Evolutionary conservation across 30 jellyfish, hydroid and myxozoan species (phyloP), one percentile per base, ranked within the genome.

Genomic region (Chironex yamaguchii): DNA sequence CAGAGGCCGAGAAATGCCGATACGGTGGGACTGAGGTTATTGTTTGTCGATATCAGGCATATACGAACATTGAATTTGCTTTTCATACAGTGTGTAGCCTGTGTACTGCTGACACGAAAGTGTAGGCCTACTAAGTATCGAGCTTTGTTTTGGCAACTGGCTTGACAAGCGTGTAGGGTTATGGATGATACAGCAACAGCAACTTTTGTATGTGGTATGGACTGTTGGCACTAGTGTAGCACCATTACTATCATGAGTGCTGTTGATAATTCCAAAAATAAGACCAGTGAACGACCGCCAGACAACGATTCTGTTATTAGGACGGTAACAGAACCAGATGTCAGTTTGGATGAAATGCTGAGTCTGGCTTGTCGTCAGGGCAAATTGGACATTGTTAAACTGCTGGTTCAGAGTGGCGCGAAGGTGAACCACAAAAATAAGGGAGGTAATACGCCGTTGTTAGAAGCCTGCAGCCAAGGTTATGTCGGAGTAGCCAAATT

Each of bases 341-440:
- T 94, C 86, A 94, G 99, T 82, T 90, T 94, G 4, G 97, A 94
- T 62, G 99, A 94, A 80, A 94, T 94, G 99, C 97, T 94, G 30
- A 94, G 99, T 64, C 81, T 94, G 50, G 99, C 99, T 4, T 94
- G 99, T 71, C 94, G 99, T n/a, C 99, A 94, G 68, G 99, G 97
- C 11, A 94, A 94, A 52, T 95, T 94, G 25, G 99, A 94, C 52
- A 94, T 94, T 52, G 99, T 94, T 24, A 85, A 89, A 82, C 62
- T 94, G 78, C 90, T 94, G 66, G 71, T 94, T 29, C 99, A 94
- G 71, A 94, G 97, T 79, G 99, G 99, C 0, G 99, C 99, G 0
- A 96, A 94, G 67, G 96, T 89, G 50, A 94, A 94, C 65, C 99
- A 94, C 65, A 71, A 96, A 33, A 94, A 94, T 48, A 94, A 89